A percentile compares a stretch with the other conserved stretches of the same genome.
phyloP scores from a whole-genome alignment of 2,888 invertebrate species.

The Dermolepida albohirtum region DNA sequence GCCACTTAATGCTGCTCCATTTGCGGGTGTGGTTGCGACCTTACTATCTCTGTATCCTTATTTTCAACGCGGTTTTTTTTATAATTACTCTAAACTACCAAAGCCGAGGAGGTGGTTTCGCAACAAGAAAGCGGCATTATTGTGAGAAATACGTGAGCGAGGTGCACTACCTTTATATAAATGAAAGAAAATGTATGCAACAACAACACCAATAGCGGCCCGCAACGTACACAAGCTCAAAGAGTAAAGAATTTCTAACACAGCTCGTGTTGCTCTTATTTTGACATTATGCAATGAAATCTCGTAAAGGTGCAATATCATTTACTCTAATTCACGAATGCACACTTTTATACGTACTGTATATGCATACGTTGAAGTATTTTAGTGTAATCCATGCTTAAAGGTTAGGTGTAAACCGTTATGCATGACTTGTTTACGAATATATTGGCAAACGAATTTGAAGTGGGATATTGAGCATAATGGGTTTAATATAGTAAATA shows the following conservation, averaged over 20 bases:
- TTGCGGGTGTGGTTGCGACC: constrained; percentile 41
- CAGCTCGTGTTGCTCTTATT: constrained; percentile 19
- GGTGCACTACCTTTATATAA: constrained; percentile 15
- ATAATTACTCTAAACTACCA: constrained; percentile 29
- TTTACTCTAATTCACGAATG: constrained; percentile 32
- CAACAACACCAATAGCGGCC: no score
- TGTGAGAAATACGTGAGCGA: constrained; percentile 27
- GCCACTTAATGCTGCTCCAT: constrained; percentile 23
- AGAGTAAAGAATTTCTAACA: constrained; percentile 28
- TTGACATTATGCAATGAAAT: constrained; percentile 34
- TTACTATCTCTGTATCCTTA: constrained; percentile 43
- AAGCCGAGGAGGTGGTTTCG: constrained; percentile 18
- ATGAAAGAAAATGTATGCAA: not conserved
- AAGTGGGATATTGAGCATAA: no score
- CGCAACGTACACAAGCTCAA: not conserved
- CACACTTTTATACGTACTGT: constrained; percentile 1
- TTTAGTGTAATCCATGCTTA: constrained; percentile 3
- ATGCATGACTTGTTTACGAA: constrained; percentile 17
- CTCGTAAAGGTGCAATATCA: constrained; percentile 28
- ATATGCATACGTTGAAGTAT: not conserved
- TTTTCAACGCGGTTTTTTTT: constrained; percentile 25
- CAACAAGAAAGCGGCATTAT: constrained; percentile 33
- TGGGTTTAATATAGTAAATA: no score
- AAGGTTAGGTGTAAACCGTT: constrained; percentile 18
- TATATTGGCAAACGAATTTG: no score